A percentile compares a stretch with the other conserved stretches of the same genome.
These are phyloP conservation scores for Synergus gifuensis DNA, from an alignment of 2,888 invertebrate species.

Conservation along the genomic window DNA sequence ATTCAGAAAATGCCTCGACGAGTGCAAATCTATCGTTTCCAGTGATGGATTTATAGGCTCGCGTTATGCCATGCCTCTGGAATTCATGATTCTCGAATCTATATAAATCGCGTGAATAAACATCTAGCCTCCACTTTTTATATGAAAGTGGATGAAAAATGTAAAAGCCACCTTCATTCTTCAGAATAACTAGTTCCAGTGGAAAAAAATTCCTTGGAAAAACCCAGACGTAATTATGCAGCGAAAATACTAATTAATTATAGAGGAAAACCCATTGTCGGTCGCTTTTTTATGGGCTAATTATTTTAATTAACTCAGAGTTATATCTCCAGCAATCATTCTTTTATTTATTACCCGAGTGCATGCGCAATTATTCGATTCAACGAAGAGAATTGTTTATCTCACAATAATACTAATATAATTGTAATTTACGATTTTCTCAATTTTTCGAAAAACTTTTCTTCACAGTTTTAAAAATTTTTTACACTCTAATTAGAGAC, in stretches of 20 bases:
- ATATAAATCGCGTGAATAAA: slow-evolving; percentile 27
- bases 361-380: neutral
- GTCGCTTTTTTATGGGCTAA: slow-evolving; percentile 5
- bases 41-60: slow-evolving; percentile 19
- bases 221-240: slow-evolving; percentile 13
- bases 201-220: slow-evolving; percentile 10
- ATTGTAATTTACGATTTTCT: neutral
- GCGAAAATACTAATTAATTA: slow-evolving; percentile 11
- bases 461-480: too few species aligned
- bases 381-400: too few species aligned
- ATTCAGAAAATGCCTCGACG: neutral
- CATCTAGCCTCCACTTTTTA: slow-evolving; percentile 24
- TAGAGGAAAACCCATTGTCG: slow-evolving; percentile 25
- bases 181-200: slow-evolving; percentile 13
- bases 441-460: neutral
- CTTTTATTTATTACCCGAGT: neutral
- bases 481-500: too few species aligned
- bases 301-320: slow-evolving; percentile 17
- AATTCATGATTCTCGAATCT: slow-evolving; percentile 23
- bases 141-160: slow-evolving; percentile 22
- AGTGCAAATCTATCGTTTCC: neutral
- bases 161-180: slow-evolving; percentile 28
- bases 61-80: slow-evolving; percentile 15
- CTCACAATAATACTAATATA: too few species aligned
- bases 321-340: neutral